Conservation (phyloP, 2,888 invertebrate species). For the Drosophila antonietae region DNA sequence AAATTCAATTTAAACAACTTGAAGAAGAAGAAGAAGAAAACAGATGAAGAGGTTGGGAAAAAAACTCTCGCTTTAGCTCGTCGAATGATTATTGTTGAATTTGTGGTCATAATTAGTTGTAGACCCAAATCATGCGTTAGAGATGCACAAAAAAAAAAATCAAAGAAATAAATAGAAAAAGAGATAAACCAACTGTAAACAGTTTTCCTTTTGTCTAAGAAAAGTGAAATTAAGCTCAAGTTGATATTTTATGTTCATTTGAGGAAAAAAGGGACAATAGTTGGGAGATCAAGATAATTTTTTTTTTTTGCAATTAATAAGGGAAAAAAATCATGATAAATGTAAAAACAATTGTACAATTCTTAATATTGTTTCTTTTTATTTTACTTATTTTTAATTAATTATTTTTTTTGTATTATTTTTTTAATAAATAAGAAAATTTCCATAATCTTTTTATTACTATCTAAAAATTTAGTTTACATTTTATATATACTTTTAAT, state of each 20-base stretch:
- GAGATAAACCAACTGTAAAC: conserved; percentile 35
- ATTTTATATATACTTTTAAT: not conserved
- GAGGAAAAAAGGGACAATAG: conserved; percentile 50
- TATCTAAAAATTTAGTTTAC: not conserved
- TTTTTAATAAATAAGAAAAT: not conserved
- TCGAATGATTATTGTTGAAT: conserved; percentile 27
- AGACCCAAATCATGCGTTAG: conserved; percentile 60
- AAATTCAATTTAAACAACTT: conserved; percentile 51
- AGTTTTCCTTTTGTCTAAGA: conserved; percentile 69
- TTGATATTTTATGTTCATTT: conserved; percentile 44
- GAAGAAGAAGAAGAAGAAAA: not conserved
- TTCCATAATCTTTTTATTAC: too few species aligned
- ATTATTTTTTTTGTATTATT: too few species aligned
- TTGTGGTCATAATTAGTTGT: conserved; percentile 60
- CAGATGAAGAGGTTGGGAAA: not conserved
- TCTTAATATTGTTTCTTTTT: too few species aligned
- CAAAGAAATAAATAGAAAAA: not conserved
- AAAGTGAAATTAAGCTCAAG: conserved; percentile 67
- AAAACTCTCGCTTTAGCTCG: conserved; percentile 57
- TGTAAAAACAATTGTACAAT: too few species aligned
- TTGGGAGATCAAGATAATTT: not conserved
- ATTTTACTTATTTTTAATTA: not conserved
- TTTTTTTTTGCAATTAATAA: not conserved
- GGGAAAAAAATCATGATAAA: not conserved
- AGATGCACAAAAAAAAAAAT: conserved; percentile 28